These are phyloP conservation scores for Selene dorsalis DNA, from an alignment of 2,797 vertebrate genomes.

Conservation along the genomic window DNA sequence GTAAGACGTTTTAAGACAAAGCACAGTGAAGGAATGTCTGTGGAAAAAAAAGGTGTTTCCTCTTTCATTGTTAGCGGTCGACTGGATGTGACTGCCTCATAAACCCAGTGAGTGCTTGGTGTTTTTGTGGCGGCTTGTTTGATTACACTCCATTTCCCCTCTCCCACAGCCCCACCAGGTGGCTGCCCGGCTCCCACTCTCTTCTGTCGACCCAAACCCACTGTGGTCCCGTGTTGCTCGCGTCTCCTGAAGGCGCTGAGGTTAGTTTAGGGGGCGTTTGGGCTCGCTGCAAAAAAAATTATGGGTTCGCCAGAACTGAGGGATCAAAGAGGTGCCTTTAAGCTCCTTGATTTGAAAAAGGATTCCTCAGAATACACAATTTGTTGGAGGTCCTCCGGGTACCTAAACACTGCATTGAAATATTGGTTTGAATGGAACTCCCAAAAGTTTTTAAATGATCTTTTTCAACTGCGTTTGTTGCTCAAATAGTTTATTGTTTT, in stretches of 20 bases:
- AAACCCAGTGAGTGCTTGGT: slow-evolving; percentile 50
- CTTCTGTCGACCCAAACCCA: slow-evolving; percentile 19
- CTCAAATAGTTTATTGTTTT: neutral
- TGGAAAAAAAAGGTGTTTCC: slow-evolving; percentile 50
- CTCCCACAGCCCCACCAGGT: slow-evolving; percentile 78
- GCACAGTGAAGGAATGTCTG: slow-evolving; percentile 29
- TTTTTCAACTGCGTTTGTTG: slow-evolving; percentile 2
- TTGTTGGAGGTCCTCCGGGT: slow-evolving; percentile 50
- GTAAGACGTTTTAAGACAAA: slow-evolving; percentile 37
- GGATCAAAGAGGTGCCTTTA: slow-evolving; percentile 50
- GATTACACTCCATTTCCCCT: slow-evolving; percentile 59
- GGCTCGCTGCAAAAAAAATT: slow-evolving; percentile 35
- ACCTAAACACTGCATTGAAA: slow-evolving; percentile 40
- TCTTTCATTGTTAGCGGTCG: slow-evolving; percentile 55
- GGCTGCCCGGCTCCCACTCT: slow-evolving; percentile 36
- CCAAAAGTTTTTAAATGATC: neutral
- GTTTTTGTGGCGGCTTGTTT: slow-evolving; percentile 58
- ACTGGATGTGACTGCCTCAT: slow-evolving; percentile 54
- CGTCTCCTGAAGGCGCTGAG: slow-evolving; percentile 24
- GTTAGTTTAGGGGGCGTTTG: slow-evolving; percentile 48
- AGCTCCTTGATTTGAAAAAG: slow-evolving; percentile 36
- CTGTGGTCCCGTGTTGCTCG: slow-evolving; percentile 1
- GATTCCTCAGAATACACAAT: slow-evolving; percentile 51
- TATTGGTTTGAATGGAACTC: slow-evolving; percentile 33
- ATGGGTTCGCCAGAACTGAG: slow-evolving; percentile 34